phyloP scores from a whole-genome alignment of 2,113 vertebrate species.

The Buteo buteo region DNA sequence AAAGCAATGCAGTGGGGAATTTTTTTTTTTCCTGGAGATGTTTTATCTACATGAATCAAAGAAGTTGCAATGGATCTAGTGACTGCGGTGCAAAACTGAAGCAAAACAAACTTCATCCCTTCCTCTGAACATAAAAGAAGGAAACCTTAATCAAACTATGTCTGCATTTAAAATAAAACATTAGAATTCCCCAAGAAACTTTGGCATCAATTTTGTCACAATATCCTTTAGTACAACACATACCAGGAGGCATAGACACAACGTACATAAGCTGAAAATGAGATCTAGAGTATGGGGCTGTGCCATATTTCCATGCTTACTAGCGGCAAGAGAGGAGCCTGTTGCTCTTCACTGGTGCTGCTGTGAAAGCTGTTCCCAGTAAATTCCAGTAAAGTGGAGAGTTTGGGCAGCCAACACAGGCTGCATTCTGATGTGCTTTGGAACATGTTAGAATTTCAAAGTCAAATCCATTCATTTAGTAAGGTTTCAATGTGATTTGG shows the following conservation, averaged over 20 bases:
- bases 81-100: not conserved
- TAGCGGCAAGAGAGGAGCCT: not conserved
- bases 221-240: not conserved
- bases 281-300: fast-evolving
- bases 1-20: not conserved
- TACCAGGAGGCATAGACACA: not conserved
- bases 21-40: not conserved
- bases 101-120: not conserved
- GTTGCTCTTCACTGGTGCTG: not conserved
- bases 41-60: not conserved
- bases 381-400: not conserved
- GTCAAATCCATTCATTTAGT: not conserved
- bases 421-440: not conserved
- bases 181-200: not conserved
- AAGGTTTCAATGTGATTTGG: not conserved
- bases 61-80: not conserved
- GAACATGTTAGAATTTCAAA: not conserved
- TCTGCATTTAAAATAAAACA: not conserved
- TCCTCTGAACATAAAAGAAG: not conserved
- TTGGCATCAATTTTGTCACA: too few relatives aligned
- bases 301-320: not conserved
- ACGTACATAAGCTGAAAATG: fast-evolving
- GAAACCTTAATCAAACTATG: not conserved
- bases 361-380: not conserved
- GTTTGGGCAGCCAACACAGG: not conserved